A percentile compares a stretch with the other conserved stretches of the same genome.
Conservation (phyloP, 2,888 invertebrate genomes). For the Erebia ligea region DNA sequence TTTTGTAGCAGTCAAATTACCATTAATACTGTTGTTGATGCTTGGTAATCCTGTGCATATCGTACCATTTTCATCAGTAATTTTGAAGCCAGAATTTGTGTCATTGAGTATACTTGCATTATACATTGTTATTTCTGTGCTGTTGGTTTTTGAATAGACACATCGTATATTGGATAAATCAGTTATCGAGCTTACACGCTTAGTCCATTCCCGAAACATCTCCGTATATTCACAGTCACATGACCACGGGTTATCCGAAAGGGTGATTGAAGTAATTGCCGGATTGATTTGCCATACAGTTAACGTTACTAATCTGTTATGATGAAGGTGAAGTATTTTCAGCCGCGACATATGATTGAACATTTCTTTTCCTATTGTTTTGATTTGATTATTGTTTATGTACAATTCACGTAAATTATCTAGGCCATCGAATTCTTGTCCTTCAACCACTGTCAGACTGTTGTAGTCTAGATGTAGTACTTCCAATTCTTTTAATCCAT, state of each 20-base stretch:
- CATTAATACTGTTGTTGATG: constrained; percentile 87
- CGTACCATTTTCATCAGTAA: constrained; percentile 84
- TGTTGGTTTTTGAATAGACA: constrained; percentile 83
- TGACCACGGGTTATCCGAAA: constrained; percentile 90
- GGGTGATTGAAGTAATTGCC: constrained; percentile 85
- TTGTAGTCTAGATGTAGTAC: constrained; percentile 90
- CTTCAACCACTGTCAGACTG: constrained; percentile 86
- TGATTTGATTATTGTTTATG: constrained; percentile 89
- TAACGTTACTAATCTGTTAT: constrained; percentile 87
- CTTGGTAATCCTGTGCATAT: constrained; percentile 86
- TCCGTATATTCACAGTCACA: constrained; percentile 92
- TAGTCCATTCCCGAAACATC: constrained; percentile 90
- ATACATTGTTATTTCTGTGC: constrained; percentile 80
- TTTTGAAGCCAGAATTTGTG: constrained; percentile 84
- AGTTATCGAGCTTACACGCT: constrained; percentile 85
- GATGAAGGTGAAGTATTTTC: constrained; percentile 86
- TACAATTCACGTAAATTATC: constrained; percentile 88
- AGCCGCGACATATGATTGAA: constrained; percentile 87
- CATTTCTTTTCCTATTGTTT: constrained; percentile 87
- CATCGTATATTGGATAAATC: constrained; percentile 87
- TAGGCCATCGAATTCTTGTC: constrained; percentile 91
- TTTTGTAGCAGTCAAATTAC: constrained; percentile 87
- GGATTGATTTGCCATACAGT: constrained; percentile 89
- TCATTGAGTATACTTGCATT: constrained; percentile 84
- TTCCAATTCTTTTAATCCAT: constrained; percentile 90